Conservation (phyloP, 2,113 vertebrate genomes). For the Ciconia stormi region DNA sequence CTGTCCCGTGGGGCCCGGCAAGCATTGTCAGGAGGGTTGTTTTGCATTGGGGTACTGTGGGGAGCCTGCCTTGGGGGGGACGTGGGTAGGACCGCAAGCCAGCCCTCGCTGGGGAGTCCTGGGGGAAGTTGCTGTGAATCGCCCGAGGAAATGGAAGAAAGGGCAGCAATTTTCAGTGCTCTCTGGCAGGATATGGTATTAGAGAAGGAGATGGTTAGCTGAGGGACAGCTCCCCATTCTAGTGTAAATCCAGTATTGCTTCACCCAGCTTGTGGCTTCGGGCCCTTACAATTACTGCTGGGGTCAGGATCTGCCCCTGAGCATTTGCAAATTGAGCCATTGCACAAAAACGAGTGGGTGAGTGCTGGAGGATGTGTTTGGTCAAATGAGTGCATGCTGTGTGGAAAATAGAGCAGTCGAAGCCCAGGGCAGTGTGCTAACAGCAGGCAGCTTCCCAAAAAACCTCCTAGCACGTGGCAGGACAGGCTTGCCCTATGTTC, state of each 20-base stretch:
- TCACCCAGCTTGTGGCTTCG: background rate
- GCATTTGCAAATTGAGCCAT: background rate
- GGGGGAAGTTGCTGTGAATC: background rate
- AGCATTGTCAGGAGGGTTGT: background rate
- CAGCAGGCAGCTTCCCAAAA: background rate
- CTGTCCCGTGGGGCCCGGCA: background rate
- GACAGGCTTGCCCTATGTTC: background rate
- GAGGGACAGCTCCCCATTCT: background rate
- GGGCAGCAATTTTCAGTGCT: background rate
- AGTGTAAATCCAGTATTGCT: background rate
- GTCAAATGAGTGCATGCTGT: background rate
- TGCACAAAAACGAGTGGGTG: background rate
- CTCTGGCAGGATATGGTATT: background rate
- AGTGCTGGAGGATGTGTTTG: background rate
- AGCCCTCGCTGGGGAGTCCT: background rate
- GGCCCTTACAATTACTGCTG: background rate
- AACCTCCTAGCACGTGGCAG: background rate
- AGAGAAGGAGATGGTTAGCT: background rate
- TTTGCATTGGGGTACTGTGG: background rate
- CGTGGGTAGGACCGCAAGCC: rapidly evolving
- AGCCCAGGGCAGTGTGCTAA: background rate
- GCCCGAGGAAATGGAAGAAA: background rate
- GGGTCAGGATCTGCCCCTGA: background rate
- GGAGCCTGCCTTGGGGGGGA: background rate
- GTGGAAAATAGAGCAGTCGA: background rate